phyloP scores from a whole-genome alignment of 2,113 vertebrate species.

The Cheilinus undulatus region DNA sequence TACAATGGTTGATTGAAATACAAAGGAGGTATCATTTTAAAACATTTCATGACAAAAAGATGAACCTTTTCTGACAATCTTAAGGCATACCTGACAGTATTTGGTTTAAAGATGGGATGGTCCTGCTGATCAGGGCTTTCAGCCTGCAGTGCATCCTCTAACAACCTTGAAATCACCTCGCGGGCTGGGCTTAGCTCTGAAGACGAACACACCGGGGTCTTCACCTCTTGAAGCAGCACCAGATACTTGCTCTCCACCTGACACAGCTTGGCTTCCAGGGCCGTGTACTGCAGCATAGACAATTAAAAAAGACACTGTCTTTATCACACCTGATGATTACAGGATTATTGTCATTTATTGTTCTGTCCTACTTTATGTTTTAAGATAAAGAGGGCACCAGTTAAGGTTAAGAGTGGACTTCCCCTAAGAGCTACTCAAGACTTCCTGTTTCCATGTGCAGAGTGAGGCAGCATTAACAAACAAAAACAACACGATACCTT shows the following conservation, averaged over 20 bases:
- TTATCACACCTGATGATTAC: neutral
- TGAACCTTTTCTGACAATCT: no score
- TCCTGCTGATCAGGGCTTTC: conserved; percentile 89
- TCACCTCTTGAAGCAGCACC: conserved; percentile 95
- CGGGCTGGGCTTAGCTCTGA: conserved; percentile 87
- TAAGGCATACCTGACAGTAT: conserved; percentile 94
- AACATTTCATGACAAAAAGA: no score
- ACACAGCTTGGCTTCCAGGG: conserved; percentile 94
- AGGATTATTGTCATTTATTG: neutral
- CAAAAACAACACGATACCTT: conserved; percentile 85
- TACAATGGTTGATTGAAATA: no score
- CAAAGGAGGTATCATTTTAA: no score
- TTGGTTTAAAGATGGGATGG: conserved; percentile 89
- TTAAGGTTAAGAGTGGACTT: conserved; percentile 36
- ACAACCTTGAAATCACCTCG: conserved; percentile 91
- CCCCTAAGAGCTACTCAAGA: conserved; percentile 25
- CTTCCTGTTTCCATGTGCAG: conserved; percentile 60
- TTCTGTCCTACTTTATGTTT: conserved; percentile 1
- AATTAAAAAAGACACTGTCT: neutral
- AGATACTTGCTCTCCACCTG: conserved; percentile 98
- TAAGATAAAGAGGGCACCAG: conserved; percentile 12
- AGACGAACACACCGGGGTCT: conserved; percentile 89
- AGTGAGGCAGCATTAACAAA: neutral
- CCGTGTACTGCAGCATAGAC: conserved; percentile 83
- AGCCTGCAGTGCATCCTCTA: conserved; percentile 94